Conservation (phyloP, 2,113 vertebrate species). For the Sclerurus mexicanus region DNA sequence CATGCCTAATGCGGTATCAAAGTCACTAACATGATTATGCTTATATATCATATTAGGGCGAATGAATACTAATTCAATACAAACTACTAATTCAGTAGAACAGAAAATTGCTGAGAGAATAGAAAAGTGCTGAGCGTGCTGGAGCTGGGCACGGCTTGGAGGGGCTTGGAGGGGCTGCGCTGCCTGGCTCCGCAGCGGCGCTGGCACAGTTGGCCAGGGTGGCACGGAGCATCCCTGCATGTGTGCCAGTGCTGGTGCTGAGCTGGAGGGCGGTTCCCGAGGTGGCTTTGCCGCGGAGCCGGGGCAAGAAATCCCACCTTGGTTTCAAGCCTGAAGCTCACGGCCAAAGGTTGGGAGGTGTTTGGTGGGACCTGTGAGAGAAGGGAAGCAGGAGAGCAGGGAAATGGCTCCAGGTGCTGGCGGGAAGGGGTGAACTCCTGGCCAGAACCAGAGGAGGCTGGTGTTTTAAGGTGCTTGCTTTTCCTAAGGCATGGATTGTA, state of each 20-base stretch:
- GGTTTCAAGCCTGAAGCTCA: rapidly evolving
- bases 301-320: rapidly evolving
- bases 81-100: conserved; percentile 73
- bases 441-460: neutral
- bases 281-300: neutral
- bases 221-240: neutral
- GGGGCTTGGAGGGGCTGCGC: neutral
- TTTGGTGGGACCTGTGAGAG: neutral
- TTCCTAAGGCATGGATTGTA: rapidly evolving
- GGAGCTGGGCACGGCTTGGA: neutral
- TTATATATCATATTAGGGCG: conserved; percentile 78
- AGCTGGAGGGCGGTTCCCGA: rapidly evolving
- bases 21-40: conserved; percentile 76
- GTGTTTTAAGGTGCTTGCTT: neutral
- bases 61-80: conserved; percentile 80
- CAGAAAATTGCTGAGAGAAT: conserved; percentile 75
- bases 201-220: neutral
- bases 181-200: neutral
- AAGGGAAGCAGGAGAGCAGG: neutral
- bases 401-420: neutral
- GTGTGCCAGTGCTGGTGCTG: neutral
- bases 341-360: neutral
- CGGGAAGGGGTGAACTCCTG: neutral
- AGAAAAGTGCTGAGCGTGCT: conserved; percentile 52
- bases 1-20: conserved; percentile 70